Percentiles rank a stretch among this genome's conserved stretches.
Evolutionary conservation across 2,888 invertebrate genomes (phyloP).

Genomic region (Dolichopus griseipennis): DNA sequence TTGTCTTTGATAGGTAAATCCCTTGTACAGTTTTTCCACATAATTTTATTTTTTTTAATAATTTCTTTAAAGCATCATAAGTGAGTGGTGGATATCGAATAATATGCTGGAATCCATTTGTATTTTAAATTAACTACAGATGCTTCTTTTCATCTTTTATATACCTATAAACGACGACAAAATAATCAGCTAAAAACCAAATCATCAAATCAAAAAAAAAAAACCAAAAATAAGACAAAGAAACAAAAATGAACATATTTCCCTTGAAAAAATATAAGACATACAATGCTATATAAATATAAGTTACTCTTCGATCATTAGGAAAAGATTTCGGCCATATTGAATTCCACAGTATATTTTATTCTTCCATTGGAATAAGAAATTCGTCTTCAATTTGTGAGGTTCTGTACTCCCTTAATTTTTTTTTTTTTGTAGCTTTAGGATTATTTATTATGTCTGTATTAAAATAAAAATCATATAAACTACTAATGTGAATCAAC

Average conservation of each 20-base stretch:
- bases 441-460: constrained; percentile 24
- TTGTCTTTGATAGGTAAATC: not conserved
- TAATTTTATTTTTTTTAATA: not conserved
- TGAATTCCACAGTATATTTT: not conserved
- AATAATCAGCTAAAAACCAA: not conserved
- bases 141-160: constrained; percentile 1
- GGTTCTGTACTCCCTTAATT: not conserved
- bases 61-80: not conserved
- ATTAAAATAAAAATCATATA: not conserved
- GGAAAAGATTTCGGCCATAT: not conserved
- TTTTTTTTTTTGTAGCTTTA: constrained; percentile 10
- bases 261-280: not conserved
- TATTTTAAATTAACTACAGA: not conserved
- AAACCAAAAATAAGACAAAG: not conserved
- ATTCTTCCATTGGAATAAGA: too few relatives aligned
- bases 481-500: not conserved
- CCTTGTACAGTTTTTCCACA: not conserved
- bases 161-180: constrained; percentile 1
- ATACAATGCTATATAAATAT: too few relatives aligned
- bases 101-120: not conserved
- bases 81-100: not conserved
- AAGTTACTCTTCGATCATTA: not conserved
- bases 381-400: too few relatives aligned
- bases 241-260: not conserved
- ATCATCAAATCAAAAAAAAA: not conserved